Percentiles rank a stretch among this genome's conserved stretches.
Evolutionary conservation across 1,140 invertebrate species (phyloP).

Genomic region (Calephelis virginiensis): DNA sequence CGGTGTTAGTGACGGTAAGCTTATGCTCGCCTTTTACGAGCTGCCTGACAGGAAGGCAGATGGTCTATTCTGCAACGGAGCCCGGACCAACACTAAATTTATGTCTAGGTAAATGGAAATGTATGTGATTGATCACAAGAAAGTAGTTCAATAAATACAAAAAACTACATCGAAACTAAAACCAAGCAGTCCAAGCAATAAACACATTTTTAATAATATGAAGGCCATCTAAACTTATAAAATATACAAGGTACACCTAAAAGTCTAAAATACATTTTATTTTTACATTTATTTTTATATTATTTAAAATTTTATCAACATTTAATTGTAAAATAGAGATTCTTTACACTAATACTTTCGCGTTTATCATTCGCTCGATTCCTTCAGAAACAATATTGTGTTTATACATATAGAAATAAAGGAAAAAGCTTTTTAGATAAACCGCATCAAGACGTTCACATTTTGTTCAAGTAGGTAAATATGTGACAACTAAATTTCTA

Average conservation of each 20-base stretch:
- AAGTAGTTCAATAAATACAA: background rate
- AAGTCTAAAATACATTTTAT: background rate
- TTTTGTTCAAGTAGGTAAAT: no score
- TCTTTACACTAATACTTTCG: background rate
- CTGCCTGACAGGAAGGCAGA: no score
- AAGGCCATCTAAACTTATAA: conserved; percentile 7
- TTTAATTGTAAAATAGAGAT: conserved; percentile 1
- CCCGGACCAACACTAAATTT: no score
- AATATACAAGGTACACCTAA: conserved; percentile 7
- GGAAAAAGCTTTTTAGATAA: no score
- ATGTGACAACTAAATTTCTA: no score
- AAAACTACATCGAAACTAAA: background rate
- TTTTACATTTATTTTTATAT: background rate
- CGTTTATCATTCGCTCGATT: background rate
- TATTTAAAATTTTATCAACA: background rate
- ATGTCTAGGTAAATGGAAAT: no score
- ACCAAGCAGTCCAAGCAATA: background rate
- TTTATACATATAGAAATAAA: no score
- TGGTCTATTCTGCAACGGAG: no score
- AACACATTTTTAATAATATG: conserved; percentile 1
- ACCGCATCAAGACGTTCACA: no score
- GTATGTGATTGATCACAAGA: background rate
- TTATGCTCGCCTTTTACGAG: no score
- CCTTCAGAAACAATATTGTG: no score
- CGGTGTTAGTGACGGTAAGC: no score